phyloP scores from a whole-genome alignment of 2,113 vertebrate genomes.

The Lutjanus erythropterus region DNA sequence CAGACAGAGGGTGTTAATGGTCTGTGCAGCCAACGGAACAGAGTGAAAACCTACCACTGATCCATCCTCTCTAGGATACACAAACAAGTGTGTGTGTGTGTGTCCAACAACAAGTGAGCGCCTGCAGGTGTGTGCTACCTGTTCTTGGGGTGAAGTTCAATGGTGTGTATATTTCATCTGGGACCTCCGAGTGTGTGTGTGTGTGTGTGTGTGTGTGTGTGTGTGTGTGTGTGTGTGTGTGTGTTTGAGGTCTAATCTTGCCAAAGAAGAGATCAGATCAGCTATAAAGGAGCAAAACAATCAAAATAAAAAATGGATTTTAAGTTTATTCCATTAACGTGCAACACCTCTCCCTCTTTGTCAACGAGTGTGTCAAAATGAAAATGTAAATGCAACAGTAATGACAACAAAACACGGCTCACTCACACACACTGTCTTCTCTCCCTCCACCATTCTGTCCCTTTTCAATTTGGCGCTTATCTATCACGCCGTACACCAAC shows the following conservation, averaged over 20 bases:
- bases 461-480: conserved; percentile 63
- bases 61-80: conserved; percentile 31
- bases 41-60: conserved; percentile 53
- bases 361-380: conserved; percentile 32
- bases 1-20: conserved; percentile 46
- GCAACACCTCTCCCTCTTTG: conserved; percentile 27
- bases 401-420: conserved; percentile 52
- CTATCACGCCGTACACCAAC: conserved; percentile 54
- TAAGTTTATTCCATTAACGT: conserved; percentile 32
- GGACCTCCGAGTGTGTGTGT: not conserved
- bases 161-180: conserved; percentile 26
- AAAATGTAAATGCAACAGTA: conserved; percentile 58
- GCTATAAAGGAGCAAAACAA: conserved; percentile 13
- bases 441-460: conserved; percentile 37
- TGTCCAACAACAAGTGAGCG: conserved; percentile 15
- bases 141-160: conserved; percentile 1
- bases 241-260: conserved; percentile 12
- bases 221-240: conserved; percentile 2
- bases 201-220: conserved; percentile 11
- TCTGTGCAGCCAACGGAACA: conserved; percentile 59
- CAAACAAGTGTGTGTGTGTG: conserved; percentile 9
- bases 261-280: conserved; percentile 27
- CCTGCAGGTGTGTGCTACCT: conserved; percentile 28
- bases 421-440: conserved; percentile 38
- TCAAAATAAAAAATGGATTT: conserved; percentile 37